Conservation (phyloP, 2,888 invertebrate species). For the Callyntrura sp. region DNA sequence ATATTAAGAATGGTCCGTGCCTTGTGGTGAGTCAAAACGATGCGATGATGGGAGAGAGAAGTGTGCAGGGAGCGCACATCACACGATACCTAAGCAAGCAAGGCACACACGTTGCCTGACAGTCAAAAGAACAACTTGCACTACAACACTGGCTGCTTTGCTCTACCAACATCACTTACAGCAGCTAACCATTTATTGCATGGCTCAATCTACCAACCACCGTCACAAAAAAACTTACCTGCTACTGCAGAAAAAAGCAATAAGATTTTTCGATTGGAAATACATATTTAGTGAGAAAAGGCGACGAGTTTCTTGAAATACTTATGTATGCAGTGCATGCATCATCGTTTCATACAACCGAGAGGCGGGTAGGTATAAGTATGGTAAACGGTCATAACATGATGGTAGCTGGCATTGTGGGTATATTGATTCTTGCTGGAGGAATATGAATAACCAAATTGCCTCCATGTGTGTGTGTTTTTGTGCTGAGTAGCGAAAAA, state of each 20-base stretch:
- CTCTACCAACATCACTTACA: background rate
- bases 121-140: background rate
- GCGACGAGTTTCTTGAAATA: conserved; percentile 56
- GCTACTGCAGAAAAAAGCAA: conserved; percentile 49
- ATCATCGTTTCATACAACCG: conserved; percentile 6
- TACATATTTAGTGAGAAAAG: conserved; percentile 67
- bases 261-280: conserved; percentile 67
- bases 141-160: background rate
- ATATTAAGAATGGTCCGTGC: conserved; percentile 63
- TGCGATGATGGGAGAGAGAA: background rate
- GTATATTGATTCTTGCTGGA: conserved; percentile 11
- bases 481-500: background rate
- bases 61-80: background rate
- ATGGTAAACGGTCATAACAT: no score
- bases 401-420: background rate
- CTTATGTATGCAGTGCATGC: conserved; percentile 59
- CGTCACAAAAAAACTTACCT: background rate
- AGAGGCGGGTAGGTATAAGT: background rate
- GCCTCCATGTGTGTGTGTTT: background rate
- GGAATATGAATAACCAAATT: background rate
- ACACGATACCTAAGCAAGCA: background rate
- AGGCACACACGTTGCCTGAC: background rate
- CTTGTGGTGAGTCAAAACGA: background rate
- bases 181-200: conserved; percentile 30
- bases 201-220: conserved; percentile 56